These are phyloP conservation scores for Channallabes apus DNA, from an alignment of 2,797 vertebrate species.

Conservation along the genomic window DNA sequence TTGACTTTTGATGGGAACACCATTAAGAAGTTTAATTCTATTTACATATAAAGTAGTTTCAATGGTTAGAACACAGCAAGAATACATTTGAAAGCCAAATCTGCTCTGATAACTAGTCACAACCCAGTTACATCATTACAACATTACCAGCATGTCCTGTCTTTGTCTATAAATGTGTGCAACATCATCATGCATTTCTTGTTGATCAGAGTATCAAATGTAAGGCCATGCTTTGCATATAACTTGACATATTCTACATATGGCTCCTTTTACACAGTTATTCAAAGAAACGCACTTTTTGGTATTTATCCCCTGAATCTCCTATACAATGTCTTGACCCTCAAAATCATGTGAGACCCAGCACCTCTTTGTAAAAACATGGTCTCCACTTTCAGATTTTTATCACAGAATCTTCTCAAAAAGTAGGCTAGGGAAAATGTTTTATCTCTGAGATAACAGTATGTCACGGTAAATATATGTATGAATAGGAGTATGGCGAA, in stretches of 20 bases:
- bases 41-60: background rate
- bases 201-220: background rate
- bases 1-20: constrained; percentile 29
- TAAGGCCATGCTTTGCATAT: background rate
- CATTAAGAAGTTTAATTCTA: constrained; percentile 7
- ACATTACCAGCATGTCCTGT: background rate
- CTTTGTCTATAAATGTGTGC: constrained; percentile 20
- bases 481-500: constrained; percentile 43
- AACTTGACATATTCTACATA: background rate
- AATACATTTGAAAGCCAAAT: constrained; percentile 18
- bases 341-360: constrained; percentile 21
- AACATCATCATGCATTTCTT: constrained; percentile 6
- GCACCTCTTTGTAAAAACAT: constrained; percentile 60
- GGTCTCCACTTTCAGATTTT: constrained; percentile 64
- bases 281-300: background rate
- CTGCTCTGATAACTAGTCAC: constrained; percentile 15
- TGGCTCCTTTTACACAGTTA: background rate
- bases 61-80: constrained; percentile 3
- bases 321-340: constrained; percentile 29
- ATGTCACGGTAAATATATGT: constrained; percentile 40
- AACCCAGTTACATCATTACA: background rate
- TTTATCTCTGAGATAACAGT: constrained; percentile 56
- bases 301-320: constrained; percentile 14
- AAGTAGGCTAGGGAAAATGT: constrained; percentile 61
- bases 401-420: constrained; percentile 63